These are phyloP conservation scores for Mycetomoellerius zeteki DNA, from an alignment of 1,140 invertebrate genomes.

Conservation along the genomic window DNA sequence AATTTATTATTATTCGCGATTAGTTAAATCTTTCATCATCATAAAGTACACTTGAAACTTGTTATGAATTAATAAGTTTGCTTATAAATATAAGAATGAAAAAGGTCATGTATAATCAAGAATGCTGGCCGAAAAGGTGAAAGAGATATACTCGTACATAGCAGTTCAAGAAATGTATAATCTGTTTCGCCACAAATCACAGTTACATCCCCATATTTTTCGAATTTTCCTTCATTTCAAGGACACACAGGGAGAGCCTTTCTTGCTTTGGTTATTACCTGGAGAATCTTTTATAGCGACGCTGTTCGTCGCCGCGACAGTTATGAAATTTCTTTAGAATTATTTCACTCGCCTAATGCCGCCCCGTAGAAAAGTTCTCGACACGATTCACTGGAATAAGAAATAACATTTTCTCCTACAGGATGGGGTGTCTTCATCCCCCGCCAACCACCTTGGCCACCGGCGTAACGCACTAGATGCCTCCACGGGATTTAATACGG, in stretches of 20 bases:
- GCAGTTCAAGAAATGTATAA: conserved; percentile 31
- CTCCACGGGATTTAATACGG: conserved; percentile 80
- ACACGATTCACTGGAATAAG: conserved; percentile 78
- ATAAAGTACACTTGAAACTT: background rate
- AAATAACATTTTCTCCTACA: conserved; percentile 82
- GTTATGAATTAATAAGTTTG: background rate
- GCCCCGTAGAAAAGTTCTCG: conserved; percentile 58
- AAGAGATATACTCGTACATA: conserved; percentile 29
- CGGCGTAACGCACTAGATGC: conserved; percentile 35
- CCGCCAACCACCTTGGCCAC: background rate
- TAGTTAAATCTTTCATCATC: background rate
- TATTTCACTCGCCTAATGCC: conserved; percentile 83
- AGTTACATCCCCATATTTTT: conserved; percentile 53
- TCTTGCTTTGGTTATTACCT: conserved; percentile 76
- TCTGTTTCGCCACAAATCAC: conserved; percentile 69
- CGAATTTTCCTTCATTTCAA: conserved; percentile 54
- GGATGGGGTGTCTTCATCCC: conserved; percentile 25
- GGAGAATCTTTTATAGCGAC: conserved; percentile 73
- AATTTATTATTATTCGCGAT: background rate
- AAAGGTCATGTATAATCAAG: background rate
- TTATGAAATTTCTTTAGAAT: conserved; percentile 87
- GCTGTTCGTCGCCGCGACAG: conserved; percentile 76
- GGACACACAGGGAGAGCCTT: conserved; percentile 68
- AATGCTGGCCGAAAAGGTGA: background rate
- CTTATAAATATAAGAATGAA: conserved; percentile 9